A percentile compares a stretch with the other conserved stretches of the same genome.
These are phyloP conservation scores for Pasiphila rectangulata DNA, from an alignment of 2,888 invertebrate genomes.

Conservation along the genomic window DNA sequence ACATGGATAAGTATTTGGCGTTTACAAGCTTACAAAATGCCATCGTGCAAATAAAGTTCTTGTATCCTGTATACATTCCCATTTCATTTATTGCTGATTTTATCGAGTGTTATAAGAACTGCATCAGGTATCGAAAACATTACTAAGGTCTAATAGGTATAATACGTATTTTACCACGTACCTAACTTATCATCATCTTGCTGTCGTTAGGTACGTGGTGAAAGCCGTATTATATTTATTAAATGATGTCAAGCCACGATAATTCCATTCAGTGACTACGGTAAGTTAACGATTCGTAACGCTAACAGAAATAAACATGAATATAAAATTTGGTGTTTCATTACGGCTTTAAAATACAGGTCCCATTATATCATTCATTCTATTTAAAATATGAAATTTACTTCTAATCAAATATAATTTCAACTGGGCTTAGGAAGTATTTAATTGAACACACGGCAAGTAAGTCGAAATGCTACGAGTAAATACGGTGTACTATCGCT, in stretches of 20 bases:
- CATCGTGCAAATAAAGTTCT: background rate
- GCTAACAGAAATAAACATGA: constrained; percentile 10
- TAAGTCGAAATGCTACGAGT: too few relatives aligned
- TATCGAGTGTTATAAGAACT: too few relatives aligned
- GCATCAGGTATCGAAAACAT: too few relatives aligned
- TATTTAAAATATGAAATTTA: background rate
- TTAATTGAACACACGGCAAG: constrained; percentile 1
- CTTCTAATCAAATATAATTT: background rate
- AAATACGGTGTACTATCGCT: background rate
- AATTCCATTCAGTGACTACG: too few relatives aligned
- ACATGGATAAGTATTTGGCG: background rate
- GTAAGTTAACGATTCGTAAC: background rate
- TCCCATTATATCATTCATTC: constrained; percentile 47
- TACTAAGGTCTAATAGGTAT: too few relatives aligned
- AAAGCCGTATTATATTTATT: too few relatives aligned
- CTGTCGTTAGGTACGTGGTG: too few relatives aligned
- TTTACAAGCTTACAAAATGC: background rate
- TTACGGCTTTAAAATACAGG: constrained; percentile 63
- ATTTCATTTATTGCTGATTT: too few relatives aligned
- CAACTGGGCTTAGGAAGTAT: constrained; percentile 1
- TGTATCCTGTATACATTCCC: background rate
- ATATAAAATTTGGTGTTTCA: constrained; percentile 70
- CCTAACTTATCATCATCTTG: too few relatives aligned
- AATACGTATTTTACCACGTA: too few relatives aligned
- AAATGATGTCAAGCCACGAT: too few relatives aligned